Conservation (phyloP, 2,888 invertebrate species). For the Hoplodrina ambigua region DNA sequence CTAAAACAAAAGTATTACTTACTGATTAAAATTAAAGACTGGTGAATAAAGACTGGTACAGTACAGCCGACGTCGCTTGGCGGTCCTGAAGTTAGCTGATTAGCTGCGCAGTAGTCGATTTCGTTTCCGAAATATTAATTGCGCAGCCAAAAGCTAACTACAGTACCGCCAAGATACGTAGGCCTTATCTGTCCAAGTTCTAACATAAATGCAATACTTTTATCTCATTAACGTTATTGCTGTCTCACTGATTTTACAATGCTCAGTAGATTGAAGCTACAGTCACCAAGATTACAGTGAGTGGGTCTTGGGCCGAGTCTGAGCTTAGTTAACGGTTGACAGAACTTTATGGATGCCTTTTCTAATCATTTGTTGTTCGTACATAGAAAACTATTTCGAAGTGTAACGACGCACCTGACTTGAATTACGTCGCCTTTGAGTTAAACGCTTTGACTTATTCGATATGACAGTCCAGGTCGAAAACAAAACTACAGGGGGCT, state of each 20-base stretch:
- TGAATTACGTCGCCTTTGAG: neutral
- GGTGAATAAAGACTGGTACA: no score
- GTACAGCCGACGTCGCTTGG: no score
- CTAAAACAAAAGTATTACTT: constrained; percentile 70
- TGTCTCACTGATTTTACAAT: constrained; percentile 83
- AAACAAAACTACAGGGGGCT: neutral
- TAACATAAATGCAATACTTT: constrained; percentile 70
- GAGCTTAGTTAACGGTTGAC: constrained; percentile 67
- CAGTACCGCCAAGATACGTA: no score
- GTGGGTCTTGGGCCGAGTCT: constrained; percentile 79
- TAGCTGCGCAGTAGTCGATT: no score
- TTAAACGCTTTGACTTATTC: neutral
- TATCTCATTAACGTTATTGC: constrained; percentile 60
- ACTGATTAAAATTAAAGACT: neutral
- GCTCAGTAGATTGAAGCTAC: constrained; percentile 74
- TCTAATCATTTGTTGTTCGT: constrained; percentile 81
- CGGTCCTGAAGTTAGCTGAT: no score
- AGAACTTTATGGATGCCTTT: constrained; percentile 81
- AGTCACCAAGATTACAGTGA: constrained; percentile 83
- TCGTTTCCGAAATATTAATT: no score
- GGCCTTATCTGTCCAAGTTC: constrained; percentile 1
- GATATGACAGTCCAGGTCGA: neutral
- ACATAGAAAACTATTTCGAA: neutral
- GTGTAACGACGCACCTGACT: constrained; percentile 2
- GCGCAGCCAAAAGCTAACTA: no score